Percentiles rank a stretch among this genome's conserved stretches.
Conservation (phyloP, 2,888 invertebrate species). For the Hirtodrosophila cameraria region DNA sequence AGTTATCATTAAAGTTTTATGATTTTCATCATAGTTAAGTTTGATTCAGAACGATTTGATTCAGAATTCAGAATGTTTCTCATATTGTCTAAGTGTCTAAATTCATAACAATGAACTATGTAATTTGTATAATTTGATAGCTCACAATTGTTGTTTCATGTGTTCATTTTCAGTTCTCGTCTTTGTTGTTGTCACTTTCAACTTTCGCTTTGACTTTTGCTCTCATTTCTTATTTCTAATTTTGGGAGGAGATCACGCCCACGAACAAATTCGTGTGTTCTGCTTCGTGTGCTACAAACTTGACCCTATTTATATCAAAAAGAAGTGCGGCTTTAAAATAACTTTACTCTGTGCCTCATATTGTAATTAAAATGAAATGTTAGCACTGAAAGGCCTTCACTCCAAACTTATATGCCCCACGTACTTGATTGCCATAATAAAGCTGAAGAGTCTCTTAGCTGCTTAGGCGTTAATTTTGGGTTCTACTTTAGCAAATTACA, state of each 20-base stretch:
- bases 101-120: too few relatives aligned
- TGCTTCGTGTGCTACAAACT: constrained; percentile 57
- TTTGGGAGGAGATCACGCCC: constrained; percentile 31
- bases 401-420: background rate
- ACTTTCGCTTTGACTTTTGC: constrained; percentile 67
- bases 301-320: constrained; percentile 60
- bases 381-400: background rate
- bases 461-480: constrained; percentile 77
- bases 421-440: constrained; percentile 68
- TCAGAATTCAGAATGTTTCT: too few relatives aligned
- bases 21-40: too few relatives aligned
- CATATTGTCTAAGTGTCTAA: too few relatives aligned
- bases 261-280: constrained; percentile 44
- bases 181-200: constrained; percentile 66
- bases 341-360: constrained; percentile 37
- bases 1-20: too few relatives aligned
- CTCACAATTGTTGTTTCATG: background rate
- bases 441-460: constrained; percentile 12
- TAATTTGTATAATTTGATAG: too few relatives aligned
- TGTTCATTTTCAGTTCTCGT: background rate
- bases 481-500: constrained; percentile 73
- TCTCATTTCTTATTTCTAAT: constrained; percentile 57
- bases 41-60: too few relatives aligned
- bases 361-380: constrained; percentile 57
- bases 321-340: constrained; percentile 14